Evolutionary conservation across 2,797 vertebrate species (phyloP), one percentile per base, ranked within the genome.

Genomic region (Gambelia wislizenii): DNA sequence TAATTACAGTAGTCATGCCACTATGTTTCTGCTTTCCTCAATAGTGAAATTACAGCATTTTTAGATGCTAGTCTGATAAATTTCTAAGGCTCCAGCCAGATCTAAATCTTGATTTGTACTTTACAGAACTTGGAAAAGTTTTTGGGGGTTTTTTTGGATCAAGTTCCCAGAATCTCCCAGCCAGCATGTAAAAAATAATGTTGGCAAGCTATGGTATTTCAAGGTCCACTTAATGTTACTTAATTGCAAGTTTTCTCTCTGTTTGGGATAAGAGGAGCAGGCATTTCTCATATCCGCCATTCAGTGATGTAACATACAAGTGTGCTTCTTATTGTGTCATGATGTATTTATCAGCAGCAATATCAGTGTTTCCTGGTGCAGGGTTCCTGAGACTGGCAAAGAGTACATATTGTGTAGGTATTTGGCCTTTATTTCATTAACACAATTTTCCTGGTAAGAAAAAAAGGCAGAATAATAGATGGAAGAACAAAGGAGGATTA

Each of bases 41-140:
- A n/a, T n/a, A n/a, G n/a, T n/a, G n/a, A n/a, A n/a, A n/a, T n/a
- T n/a, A n/a, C n/a, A n/a, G n/a, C n/a, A n/a, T n/a, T n/a, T n/a
- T n/a, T n/a, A n/a, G n/a, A n/a, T n/a, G n/a, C n/a, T n/a, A n/a
- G n/a, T n/a, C n/a, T n/a, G n/a, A n/a, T n/a, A n/a, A n/a, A n/a
- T n/a, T n/a, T n/a, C 91, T 59, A 86, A 87, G n/a, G 2, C 87
- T 92, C 67, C 67, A 90, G 79, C 2, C 39, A 33, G 90, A 67
- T 16, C 61, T 1, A 90, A 52, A 76, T 59, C 30, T 67, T 12
- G 30, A 67, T 67, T 67, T 67, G 30, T 33, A 33, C 27, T 61
- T 64, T 33, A 67, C 64, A 67, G 30, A 67, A 33, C 10, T 13
- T 67, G 30, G 64, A 33, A 33, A 67, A 67, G 30, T 33, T 30